A percentile compares a stretch with the other conserved stretches of the same genome.
phyloP scores from a whole-genome alignment of 1,140 invertebrate species.

The Eueides isabella region DNA sequence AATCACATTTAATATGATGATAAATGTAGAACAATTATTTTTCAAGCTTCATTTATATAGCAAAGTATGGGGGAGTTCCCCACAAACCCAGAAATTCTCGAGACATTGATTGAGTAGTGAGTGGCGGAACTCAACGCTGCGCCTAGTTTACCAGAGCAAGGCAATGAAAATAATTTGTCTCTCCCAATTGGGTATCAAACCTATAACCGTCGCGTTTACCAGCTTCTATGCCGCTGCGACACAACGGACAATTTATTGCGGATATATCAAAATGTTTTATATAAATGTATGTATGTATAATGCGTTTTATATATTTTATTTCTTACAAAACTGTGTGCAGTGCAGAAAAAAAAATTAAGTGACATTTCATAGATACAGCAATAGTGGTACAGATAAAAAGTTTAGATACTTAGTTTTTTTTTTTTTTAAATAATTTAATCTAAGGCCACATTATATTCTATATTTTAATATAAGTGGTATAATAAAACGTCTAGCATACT shows the following conservation, averaged over 20 bases:
- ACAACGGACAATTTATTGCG: background rate
- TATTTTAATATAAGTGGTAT: background rate
- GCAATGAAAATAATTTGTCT: too few species aligned
- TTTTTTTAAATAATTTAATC: background rate
- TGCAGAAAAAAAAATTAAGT: background rate
- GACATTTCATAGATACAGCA: background rate
- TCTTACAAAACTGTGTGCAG: background rate
- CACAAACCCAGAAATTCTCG: too few species aligned
- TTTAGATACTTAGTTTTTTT: background rate
- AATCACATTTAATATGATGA: constrained; percentile 3
- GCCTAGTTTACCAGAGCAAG: too few species aligned
- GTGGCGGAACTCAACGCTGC: too few species aligned
- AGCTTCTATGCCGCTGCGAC: too few species aligned
- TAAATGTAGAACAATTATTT: constrained; percentile 5
- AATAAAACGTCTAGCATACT: background rate
- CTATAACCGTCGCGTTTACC: too few species aligned
- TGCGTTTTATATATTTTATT: too few species aligned
- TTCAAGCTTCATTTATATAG: too few species aligned
- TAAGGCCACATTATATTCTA: background rate
- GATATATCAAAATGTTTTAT: constrained; percentile 8
- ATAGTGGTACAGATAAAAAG: background rate
- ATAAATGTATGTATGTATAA: too few species aligned
- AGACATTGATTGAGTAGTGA: too few species aligned
- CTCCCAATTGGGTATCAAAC: too few species aligned
- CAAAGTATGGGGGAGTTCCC: too few species aligned